These are phyloP conservation scores for Regulus satrapa DNA, from an alignment of 2,113 vertebrate species.

Conservation along the genomic window DNA sequence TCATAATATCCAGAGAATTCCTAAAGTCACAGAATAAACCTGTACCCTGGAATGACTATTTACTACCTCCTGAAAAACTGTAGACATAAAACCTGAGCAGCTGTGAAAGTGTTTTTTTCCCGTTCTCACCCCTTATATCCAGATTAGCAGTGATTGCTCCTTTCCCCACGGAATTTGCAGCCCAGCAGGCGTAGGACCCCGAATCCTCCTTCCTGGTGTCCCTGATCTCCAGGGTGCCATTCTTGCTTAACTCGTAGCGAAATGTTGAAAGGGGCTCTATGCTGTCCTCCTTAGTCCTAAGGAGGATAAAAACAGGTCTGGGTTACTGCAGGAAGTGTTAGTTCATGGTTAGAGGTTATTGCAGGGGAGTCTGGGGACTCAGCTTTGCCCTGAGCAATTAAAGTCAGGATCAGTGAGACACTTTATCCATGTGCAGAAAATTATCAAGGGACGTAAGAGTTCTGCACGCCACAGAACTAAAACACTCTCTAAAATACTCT, in stretches of 20 bases:
- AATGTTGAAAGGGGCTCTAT: conserved; percentile 66
- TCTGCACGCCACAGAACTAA: not conserved
- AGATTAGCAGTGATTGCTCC: conserved; percentile 81
- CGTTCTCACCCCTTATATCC: conserved; percentile 83
- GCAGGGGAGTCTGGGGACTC: not conserved
- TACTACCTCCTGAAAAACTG: not conserved
- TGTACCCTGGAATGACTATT: not conserved
- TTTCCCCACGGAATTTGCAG: conserved; percentile 82
- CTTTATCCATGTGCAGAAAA: not conserved
- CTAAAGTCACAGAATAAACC: not conserved
- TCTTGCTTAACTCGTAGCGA: conserved; percentile 70
- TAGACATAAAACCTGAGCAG: not conserved
- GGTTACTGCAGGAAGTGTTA: not conserved
- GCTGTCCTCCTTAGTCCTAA: conserved; percentile 84
- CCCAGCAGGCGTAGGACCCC: conserved; percentile 85
- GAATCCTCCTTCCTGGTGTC: conserved; percentile 73
- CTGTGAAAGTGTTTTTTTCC: no score
- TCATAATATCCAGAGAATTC: not conserved
- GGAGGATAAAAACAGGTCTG: not conserved
- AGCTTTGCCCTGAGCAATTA: not conserved
- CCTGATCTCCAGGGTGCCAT: conserved; percentile 86
- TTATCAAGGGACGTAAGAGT: not conserved
- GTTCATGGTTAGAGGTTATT: not conserved
- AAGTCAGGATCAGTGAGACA: not conserved
- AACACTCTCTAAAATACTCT: not conserved